Evolutionary conservation across 1,140 invertebrate genomes (phyloP).

Genomic region (Tyrophagus putrescentiae): DNA sequence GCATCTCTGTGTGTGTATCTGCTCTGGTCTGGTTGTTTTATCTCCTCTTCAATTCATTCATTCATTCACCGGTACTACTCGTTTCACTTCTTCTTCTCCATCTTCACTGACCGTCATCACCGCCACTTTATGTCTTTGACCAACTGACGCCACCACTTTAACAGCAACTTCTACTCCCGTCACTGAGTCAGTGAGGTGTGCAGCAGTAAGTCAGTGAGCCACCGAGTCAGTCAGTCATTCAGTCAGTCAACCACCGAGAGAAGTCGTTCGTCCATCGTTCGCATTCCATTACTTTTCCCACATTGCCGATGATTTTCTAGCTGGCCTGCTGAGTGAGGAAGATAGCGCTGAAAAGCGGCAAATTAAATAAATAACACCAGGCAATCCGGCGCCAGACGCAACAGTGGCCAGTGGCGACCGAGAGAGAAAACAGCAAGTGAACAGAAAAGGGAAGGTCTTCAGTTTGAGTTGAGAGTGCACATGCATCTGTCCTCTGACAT

Average conservation of each 20-base stretch:
- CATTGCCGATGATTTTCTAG: not conserved
- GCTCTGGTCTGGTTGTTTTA: too few species aligned
- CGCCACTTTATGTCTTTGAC: too few species aligned
- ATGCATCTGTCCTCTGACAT: not conserved
- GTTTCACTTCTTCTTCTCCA: too few species aligned
- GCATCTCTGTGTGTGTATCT: too few species aligned
- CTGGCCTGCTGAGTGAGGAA: not conserved
- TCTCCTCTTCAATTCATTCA: too few species aligned
- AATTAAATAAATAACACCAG: not conserved
- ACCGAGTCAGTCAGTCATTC: conserved; percentile 3
- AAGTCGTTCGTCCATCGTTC: not conserved
- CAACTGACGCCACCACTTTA: too few species aligned
- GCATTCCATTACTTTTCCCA: not conserved
- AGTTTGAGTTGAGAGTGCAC: not conserved
- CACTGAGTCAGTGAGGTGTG: too few species aligned
- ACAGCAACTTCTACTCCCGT: too few species aligned
- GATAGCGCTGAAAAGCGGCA: not conserved
- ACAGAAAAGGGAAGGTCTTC: not conserved
- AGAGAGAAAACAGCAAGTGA: not conserved
- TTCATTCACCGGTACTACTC: too few species aligned
- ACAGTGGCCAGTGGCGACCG: not conserved
- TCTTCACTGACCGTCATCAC: too few species aligned
- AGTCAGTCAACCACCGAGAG: not conserved
- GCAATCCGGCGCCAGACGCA: not conserved
- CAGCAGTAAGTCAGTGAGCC: not conserved